Base-by-base conservation (phyloP, 2,797 vertebrate genomes). In the Margarornis squamiger region DNA sequence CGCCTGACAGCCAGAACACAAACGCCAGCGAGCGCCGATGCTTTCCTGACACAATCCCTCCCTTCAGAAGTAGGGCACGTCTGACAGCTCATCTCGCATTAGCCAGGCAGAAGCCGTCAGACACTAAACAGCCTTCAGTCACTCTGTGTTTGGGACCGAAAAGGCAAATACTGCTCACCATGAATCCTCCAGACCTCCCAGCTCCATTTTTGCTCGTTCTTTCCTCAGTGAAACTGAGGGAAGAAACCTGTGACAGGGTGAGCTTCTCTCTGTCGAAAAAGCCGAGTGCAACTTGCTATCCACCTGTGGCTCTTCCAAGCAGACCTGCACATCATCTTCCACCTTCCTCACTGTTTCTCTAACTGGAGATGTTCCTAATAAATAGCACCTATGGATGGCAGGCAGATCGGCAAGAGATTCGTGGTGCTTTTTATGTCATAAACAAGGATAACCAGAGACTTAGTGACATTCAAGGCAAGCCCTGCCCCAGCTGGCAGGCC, bases 121-220 rank as follows among this genome's bases (percentile, higher is more conserved):
- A 89, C 57, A 19, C 11, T 0, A 92, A 95, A 93, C 88, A 90
- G 90, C 94, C 93, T 66, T 94, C 95, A 91, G 49, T 72, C 88
- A 85, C 77, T 46, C 72, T 0, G 18, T 1, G 38, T 77, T 41
- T 51, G 71, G 72, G 74, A 89, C 86, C 71, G 19, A 10, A 10
- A 21, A 46, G 22, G 76, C 16, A 63, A 94, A 63, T 29, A 86
- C 62, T 3, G 46, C 66, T 92, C 11, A 1, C 83, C 23, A n/a
- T 2, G 1, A 76, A 18, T n/a, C 62, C 62, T 30, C 19, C 3
- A 23, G 2, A 27, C 16, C 32, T 67, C 75, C 21, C 0, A 3
- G 34, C 43, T 78, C 49, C 30, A 10, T 41, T 66, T 78, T 2
- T 3, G 6, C 41, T 41, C 29, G 15, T 16, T 84, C 27, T 4